These are phyloP conservation scores for Drosophila varians DNA, from an alignment of 1,140 invertebrate genomes.

Conservation along the genomic window DNA sequence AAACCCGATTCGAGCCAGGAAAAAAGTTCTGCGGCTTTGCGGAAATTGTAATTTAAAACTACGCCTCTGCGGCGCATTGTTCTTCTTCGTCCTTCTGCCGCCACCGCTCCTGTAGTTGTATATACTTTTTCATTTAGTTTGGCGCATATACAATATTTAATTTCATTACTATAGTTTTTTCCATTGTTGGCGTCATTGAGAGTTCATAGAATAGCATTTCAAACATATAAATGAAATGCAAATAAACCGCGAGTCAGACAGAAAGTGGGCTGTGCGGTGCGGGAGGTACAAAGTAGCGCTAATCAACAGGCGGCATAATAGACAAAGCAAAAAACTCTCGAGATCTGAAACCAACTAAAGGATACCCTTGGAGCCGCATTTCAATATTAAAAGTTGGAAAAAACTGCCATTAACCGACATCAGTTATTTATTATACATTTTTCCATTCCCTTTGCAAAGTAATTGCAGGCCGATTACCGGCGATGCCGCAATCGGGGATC, in stretches of 20 bases:
- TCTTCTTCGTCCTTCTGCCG: neutral
- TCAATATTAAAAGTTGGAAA: too few relatives aligned
- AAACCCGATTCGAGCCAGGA: conserved; percentile 39
- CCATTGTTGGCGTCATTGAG: conserved; percentile 44
- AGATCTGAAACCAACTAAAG: neutral
- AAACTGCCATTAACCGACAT: too few relatives aligned
- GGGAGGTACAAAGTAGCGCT: conserved; percentile 18
- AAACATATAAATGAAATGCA: conserved; percentile 54
- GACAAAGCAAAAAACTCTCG: conserved; percentile 13
- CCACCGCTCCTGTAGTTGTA: conserved; percentile 1
- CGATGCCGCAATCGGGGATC: conserved; percentile 12
- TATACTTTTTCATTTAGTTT: conserved; percentile 13
- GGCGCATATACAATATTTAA: conserved; percentile 52
- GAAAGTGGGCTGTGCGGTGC: neutral
- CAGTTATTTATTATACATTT: conserved; percentile 6
- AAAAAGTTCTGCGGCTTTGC: conserved; percentile 50
- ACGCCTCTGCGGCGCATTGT: conserved; percentile 31
- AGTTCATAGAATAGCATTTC: conserved; percentile 40
- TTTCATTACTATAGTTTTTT: conserved; percentile 64
- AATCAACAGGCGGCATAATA: conserved; percentile 52
- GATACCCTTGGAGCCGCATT: too few relatives aligned
- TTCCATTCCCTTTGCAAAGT: conserved; percentile 4
- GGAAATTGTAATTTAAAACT: conserved; percentile 75
- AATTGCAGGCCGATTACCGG: conserved; percentile 5
- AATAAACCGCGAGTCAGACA: conserved; percentile 18